Base-by-base conservation (phyloP, 1,140 invertebrate genomes). In the Delia radicum region DNA sequence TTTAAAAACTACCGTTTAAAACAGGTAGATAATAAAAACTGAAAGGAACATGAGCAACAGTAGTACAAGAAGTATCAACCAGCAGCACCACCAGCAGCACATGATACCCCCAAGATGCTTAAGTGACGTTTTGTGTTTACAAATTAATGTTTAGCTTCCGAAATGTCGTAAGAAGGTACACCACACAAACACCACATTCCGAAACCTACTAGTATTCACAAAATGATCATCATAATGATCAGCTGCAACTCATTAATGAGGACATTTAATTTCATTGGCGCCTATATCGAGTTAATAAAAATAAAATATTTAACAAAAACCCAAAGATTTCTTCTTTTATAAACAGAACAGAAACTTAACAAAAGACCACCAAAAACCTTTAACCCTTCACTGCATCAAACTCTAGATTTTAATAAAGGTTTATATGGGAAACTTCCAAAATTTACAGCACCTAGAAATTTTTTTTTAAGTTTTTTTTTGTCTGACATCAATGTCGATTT, bases 181-280 rank as follows among this genome's bases (percentile, higher is more conserved):
- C n/a, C n/a, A n/a, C n/a, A n/a, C n/a, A n/a, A n/a, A 10, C 21
- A 21, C 31, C 65, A 69, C 29, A 55, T 55, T 33, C 27, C 15
- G 15, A 48, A 15, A n/a, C 15, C 15, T 48, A 5, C 8, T 3
- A 18, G 4, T n/a, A n/a, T n/a, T n/a, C n/a, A n/a, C 46, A 28
- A 15, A n/a, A 33, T 12, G 65, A 33, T 69, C 18, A 69, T 33
- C n/a, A 69, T 33, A n/a, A 69, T 69, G 65, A 69, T 69, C 65
- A 69, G 65, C 65, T 69, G 65, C 65, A 69, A 69, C 65, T 69
- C 65, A 69, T 69, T 69, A 69, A 69, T 18, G 29, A 69, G 65
- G 65, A 69, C 65, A 69, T 69, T 69, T 69, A 69, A 69, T 69
- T 69, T 69, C 65, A 69, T 69, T 69, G 65, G 65, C 65, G 65